Evolutionary conservation across 2,797 vertebrate species (phyloP).

Genomic region (Hippopotamyrus pictus): DNA sequence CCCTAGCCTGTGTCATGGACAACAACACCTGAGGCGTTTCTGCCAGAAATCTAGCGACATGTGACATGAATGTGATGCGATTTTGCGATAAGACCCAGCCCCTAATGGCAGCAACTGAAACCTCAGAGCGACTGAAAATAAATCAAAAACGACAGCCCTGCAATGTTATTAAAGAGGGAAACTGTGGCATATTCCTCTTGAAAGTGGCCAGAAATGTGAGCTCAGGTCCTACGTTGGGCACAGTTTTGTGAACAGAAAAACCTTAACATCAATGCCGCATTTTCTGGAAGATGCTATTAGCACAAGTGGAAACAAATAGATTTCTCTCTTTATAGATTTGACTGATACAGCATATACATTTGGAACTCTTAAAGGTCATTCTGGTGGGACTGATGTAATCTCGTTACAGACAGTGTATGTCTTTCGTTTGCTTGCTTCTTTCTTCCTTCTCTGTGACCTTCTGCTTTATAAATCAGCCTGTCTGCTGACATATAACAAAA

Average conservation of each 20-base stretch:
- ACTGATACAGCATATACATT: not conserved
- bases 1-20: not conserved
- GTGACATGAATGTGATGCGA: not conserved
- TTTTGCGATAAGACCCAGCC: not conserved
- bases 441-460: not conserved
- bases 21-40: not conserved
- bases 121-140: not conserved
- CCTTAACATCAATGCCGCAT: not conserved
- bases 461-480: not conserved
- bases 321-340: not conserved
- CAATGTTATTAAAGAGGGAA: not conserved
- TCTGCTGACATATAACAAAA: not conserved
- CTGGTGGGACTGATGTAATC: not conserved
- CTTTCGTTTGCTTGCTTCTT: not conserved
- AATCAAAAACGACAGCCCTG: not conserved
- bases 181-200: not conserved
- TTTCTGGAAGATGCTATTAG: not conserved
- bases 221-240: not conserved
- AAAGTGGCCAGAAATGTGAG: not conserved
- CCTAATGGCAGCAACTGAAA: not conserved
- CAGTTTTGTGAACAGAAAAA: not conserved
- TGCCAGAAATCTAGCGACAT: not conserved
- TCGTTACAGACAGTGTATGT: not conserved
- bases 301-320: not conserved
- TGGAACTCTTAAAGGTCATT: conserved; percentile 1